Evolutionary conservation across 2,113 vertebrate species (phyloP), one percentile per base, ranked within the genome.

Genomic region (Miniopterus natalensis): DNA sequence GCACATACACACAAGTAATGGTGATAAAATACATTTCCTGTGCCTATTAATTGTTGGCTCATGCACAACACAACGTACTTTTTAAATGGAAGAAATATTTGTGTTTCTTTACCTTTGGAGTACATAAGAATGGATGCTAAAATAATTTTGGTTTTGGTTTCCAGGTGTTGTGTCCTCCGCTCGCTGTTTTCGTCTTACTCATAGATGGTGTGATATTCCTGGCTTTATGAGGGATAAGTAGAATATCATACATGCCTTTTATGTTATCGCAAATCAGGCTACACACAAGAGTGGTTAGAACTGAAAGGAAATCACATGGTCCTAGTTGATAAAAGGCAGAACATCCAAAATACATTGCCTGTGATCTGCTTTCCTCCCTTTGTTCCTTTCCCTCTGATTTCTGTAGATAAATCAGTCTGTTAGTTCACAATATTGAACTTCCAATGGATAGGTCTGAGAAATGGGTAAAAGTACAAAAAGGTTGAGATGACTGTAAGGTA

Each of bases 261-360:
- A n/a, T 95, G 20, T 84, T 65, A 61, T 95, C 53, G 61, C 80
- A 94, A 92, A 83, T 90, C 9, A 15, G 63, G 61, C 29, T 59
- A 36, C 68, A 27, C 13, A 10, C 8, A 71, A 66, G 31, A 90
- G 10, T 23, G 17, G 80, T 65, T 88, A 92, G 42, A 11, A 29
- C 71, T 92, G 65, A 94, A 71, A 88, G 80, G 65, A 92, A 88
- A 85, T 83, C 97, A 88, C 84, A 42, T 83, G 85, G 45, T 53
- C 75, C 21, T 84, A 36, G 61, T 47, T 78, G 81, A 94, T 94
- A 93, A 88, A 97, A 93, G 47, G 10, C 47, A 95, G 61, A 95
- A 59, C 66, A 85, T 86, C 59, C 74, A 83, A 92, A 95, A 73
- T 66, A 21, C 25, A 29, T 17, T 87, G 89, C 68, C 57, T 96